These are phyloP conservation scores for Diaperis boleti DNA, from an alignment of 2,888 invertebrate genomes.

Conservation along the genomic window DNA sequence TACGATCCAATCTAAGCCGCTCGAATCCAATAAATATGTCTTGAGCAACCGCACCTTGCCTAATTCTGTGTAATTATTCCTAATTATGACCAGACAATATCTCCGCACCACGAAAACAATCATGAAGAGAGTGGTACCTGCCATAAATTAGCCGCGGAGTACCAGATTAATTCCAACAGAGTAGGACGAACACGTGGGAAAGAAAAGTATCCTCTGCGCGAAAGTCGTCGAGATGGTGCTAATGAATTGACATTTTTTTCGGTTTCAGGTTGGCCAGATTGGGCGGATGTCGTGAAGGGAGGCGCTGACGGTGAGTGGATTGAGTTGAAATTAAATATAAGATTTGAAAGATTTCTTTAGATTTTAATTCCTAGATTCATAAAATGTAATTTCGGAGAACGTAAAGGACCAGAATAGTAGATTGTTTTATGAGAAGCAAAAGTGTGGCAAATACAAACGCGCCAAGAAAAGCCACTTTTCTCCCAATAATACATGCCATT, in stretches of 20 bases:
- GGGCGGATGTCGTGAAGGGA: background rate
- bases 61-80: slow-evolving; percentile 14
- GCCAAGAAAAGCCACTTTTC: too few relatives aligned
- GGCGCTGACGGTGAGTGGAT: background rate
- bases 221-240: too few relatives aligned
- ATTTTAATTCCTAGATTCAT: too few relatives aligned
- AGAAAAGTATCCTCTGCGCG: slow-evolving; percentile 13
- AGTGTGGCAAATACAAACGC: too few relatives aligned
- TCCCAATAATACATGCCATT: too few relatives aligned
- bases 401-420: too few relatives aligned
- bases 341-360: too few relatives aligned
- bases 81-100: slow-evolving; percentile 11
- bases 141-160: slow-evolving; percentile 17
- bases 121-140: slow-evolving; percentile 11
- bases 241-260: too few relatives aligned
- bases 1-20: background rate
- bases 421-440: too few relatives aligned
- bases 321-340: too few relatives aligned
- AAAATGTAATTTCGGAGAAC: too few relatives aligned
- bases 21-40: slow-evolving; percentile 8
- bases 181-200: slow-evolving; percentile 27
- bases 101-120: background rate
- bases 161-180: slow-evolving; percentile 8
- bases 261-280: background rate
- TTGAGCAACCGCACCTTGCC: slow-evolving; percentile 17